These are phyloP conservation scores for Triplophysa yarkandensis DNA, from an alignment of 2,797 vertebrate genomes.

Conservation along the genomic window DNA sequence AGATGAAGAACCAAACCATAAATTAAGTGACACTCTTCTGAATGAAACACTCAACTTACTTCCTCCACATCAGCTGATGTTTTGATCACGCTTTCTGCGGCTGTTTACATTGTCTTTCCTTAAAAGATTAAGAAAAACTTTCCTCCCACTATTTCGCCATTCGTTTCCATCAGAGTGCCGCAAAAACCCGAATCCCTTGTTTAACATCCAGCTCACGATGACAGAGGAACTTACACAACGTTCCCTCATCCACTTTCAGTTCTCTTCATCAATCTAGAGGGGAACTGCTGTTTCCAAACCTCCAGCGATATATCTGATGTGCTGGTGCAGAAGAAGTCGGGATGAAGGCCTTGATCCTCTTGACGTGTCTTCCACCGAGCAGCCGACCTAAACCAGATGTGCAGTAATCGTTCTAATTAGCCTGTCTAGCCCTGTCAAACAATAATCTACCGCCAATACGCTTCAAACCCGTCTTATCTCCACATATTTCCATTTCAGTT, in stretches of 20 bases:
- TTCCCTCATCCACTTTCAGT: slow-evolving; percentile 40
- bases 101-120: slow-evolving; percentile 24
- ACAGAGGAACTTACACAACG: slow-evolving; percentile 30
- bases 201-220: not conserved
- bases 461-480: slow-evolving; percentile 67
- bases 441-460: slow-evolving; percentile 60
- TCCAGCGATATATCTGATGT: slow-evolving; percentile 69
- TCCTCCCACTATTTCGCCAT: slow-evolving; percentile 26
- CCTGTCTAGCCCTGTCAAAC: slow-evolving; percentile 78
- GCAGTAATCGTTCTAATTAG: slow-evolving; percentile 99
- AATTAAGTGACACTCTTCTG: not conserved
- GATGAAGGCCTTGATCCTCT: slow-evolving; percentile 88
- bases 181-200: not conserved
- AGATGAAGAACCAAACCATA: not conserved
- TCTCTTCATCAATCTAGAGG: slow-evolving; percentile 25
- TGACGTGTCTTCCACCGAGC: slow-evolving; percentile 86
- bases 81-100: slow-evolving; percentile 21
- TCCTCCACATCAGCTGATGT: slow-evolving; percentile 38
- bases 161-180: not conserved
- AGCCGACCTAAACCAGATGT: slow-evolving; percentile 89
- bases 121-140: not conserved
- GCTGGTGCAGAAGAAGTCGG: slow-evolving; percentile 83
- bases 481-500: slow-evolving; percentile 21
- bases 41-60: not conserved
- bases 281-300: slow-evolving; percentile 37